Conservation (phyloP, 2,113 vertebrate species). For the Typhlomys cinereus region DNA sequence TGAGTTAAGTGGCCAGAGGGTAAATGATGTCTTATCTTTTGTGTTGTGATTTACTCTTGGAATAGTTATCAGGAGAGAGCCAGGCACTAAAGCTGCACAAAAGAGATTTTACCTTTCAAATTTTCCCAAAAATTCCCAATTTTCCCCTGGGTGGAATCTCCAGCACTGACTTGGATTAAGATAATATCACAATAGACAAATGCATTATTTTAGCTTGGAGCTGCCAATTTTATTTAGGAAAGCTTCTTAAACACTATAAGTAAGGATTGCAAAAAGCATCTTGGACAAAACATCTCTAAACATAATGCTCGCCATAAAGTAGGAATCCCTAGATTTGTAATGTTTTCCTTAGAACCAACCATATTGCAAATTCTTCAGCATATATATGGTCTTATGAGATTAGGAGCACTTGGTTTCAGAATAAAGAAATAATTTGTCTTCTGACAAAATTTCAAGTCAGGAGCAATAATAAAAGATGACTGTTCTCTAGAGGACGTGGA, state of each 20-base stretch:
- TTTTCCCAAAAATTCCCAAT: neutral
- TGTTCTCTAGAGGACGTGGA: neutral
- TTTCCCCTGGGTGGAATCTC: neutral
- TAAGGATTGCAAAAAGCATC: conserved; percentile 16
- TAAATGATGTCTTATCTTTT: neutral
- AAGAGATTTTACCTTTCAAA: neutral
- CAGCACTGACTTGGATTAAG: conserved; percentile 27
- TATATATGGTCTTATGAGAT: conserved; percentile 7
- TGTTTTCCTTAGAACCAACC: neutral
- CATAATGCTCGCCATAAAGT: neutral
- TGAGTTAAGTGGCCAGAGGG: neutral
- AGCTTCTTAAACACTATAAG: conserved; percentile 31
- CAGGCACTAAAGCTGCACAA: neutral
- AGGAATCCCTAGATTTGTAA: conserved; percentile 22
- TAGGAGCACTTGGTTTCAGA: neutral
- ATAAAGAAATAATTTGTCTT: neutral
- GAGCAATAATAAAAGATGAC: neutral
- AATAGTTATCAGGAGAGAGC: neutral
- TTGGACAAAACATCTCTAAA: conserved; percentile 2
- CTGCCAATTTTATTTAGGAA: conserved; percentile 29
- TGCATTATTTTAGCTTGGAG: neutral
- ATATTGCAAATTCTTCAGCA: conserved; percentile 26
- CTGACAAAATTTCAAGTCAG: neutral
- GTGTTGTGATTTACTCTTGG: neutral
- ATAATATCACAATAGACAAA: conserved; percentile 18